phyloP scores from a whole-genome alignment of 2,113 vertebrate genomes.

The Paradisaea rubra region DNA sequence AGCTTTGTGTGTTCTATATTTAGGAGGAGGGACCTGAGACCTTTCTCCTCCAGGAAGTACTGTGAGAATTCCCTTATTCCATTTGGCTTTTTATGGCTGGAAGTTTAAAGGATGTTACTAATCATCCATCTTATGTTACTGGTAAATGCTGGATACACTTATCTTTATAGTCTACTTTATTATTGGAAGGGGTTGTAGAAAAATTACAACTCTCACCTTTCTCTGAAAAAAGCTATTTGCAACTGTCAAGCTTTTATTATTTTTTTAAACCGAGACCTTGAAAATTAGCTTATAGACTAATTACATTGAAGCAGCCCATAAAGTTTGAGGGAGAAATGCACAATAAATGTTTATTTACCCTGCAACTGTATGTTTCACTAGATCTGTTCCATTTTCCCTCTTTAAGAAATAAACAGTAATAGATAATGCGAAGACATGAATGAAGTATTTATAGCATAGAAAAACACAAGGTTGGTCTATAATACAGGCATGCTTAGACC shows the following conservation, averaged over 20 bases:
- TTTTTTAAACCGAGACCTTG: not conserved
- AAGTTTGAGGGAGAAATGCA: conserved; percentile 42
- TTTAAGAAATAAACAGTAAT: not conserved
- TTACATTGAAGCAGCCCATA: conserved; percentile 37
- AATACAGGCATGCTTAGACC: not conserved
- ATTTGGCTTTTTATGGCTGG: not conserved
- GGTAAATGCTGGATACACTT: not conserved
- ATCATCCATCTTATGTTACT: not conserved
- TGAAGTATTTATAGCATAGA: not conserved
- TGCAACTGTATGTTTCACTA: not conserved
- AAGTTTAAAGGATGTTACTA: not conserved
- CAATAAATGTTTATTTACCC: conserved; percentile 48
- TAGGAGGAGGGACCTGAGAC: not conserved
- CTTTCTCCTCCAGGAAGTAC: not conserved
- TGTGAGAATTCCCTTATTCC: not conserved
- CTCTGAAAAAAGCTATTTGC: not conserved
- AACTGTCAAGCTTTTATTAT: not conserved
- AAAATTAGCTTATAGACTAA: conserved; percentile 23
- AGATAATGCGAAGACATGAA: not conserved
- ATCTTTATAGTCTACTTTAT: not conserved
- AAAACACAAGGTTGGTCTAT: not conserved
- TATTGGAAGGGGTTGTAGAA: not conserved
- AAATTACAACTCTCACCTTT: not conserved
- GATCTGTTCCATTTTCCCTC: not conserved
- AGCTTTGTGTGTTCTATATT: not conserved